Percentiles rank a stretch among this genome's conserved stretches.
phyloP scores from a whole-genome alignment of 2,113 vertebrate species.

The Tauraco erythrolophus region DNA sequence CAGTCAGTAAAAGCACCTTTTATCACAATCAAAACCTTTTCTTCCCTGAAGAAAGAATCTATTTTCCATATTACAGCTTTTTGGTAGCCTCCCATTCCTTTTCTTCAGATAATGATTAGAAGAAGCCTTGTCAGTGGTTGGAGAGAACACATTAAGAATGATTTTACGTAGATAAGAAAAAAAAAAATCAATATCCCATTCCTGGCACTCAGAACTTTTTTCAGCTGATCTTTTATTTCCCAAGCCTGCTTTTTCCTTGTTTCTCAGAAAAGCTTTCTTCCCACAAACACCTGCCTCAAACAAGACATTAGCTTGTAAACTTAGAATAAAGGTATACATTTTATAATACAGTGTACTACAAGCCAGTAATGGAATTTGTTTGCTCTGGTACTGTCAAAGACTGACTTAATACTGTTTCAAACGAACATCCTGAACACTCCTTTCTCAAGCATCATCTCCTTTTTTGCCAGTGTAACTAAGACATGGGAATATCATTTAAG shows the following conservation, averaged over 20 bases:
- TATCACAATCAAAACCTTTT: slow-evolving; percentile 30
- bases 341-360: background rate
- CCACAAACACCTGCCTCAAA: background rate
- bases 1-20: slow-evolving; percentile 42
- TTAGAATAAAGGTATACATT: background rate
- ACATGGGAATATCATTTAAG: background rate
- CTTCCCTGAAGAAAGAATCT: background rate
- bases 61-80: background rate
- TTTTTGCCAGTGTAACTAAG: background rate
- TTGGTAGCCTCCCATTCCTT: slow-evolving; percentile 28
- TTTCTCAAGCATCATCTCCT: background rate
- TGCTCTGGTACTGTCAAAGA: background rate
- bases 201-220: slow-evolving; percentile 5
- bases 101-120: slow-evolving; percentile 42
- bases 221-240: background rate
- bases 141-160: slow-evolving; percentile 30
- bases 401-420: background rate
- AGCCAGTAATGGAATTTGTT: background rate
- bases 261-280: background rate
- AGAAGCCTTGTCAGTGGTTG: slow-evolving; percentile 14
- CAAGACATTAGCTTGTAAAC: background rate
- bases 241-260: background rate
- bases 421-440: background rate
- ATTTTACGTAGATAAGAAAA: slow-evolving; percentile 24
- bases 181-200: slow-evolving; percentile 50